A percentile compares a stretch with the other conserved stretches of the same genome.
Evolutionary conservation across 2,113 vertebrate genomes (phyloP).

Genomic region (Romanogobio albipinnatus): DNA sequence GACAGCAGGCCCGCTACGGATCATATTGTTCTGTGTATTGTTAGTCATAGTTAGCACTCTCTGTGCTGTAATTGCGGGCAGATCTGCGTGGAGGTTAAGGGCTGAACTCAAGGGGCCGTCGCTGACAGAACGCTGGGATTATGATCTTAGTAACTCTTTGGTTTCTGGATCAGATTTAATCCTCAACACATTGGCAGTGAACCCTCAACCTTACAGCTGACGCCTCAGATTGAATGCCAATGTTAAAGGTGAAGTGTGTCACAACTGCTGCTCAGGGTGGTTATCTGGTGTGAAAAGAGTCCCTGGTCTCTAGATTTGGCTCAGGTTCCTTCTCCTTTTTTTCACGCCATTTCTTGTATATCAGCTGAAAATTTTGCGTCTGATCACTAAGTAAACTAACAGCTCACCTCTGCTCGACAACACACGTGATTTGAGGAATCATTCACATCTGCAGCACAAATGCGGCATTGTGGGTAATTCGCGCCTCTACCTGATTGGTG

Average conservation of each 20-base stretch:
- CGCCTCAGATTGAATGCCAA: neutral
- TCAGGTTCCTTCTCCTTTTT: neutral
- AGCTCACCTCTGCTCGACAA: no score
- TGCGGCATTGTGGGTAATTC: neutral
- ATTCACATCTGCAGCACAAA: no score
- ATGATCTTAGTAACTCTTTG: neutral
- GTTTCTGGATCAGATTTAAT: constrained; percentile 6
- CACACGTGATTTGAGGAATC: no score
- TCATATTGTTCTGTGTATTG: constrained; percentile 22
- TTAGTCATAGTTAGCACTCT: constrained; percentile 4
- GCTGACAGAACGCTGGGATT: neutral
- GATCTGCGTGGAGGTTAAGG: neutral
- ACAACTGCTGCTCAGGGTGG: neutral
- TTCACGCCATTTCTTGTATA: neutral
- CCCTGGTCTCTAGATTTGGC: neutral
- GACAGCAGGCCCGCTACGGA: neutral
- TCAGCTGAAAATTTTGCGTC: neutral
- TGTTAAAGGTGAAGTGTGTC: neutral
- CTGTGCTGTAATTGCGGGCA: constrained; percentile 3
- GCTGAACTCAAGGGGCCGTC: neutral
- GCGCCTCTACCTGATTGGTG: constrained; percentile 81
- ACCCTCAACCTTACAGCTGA: neutral
- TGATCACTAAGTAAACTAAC: no score
- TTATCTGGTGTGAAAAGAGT: neutral
- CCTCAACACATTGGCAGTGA: neutral